phyloP scores from a whole-genome alignment of 2,797 vertebrate species.

The Dicrostonyx torquatus region DNA sequence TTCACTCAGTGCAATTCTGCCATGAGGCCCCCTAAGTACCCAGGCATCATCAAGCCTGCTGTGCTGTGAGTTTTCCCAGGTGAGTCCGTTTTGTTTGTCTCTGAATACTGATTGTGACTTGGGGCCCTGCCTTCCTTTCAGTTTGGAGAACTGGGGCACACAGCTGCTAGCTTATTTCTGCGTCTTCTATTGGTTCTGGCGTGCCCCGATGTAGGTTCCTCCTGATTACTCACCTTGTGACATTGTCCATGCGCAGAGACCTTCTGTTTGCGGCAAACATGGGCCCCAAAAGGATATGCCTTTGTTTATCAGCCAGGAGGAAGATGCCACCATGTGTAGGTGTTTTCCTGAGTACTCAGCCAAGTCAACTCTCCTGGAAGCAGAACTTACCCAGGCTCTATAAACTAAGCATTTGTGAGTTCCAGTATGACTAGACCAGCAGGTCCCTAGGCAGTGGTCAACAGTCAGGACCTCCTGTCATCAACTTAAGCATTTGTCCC shows the following conservation, averaged over 20 bases:
- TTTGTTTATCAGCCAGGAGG: slow-evolving; percentile 64
- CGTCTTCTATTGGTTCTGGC: slow-evolving; percentile 62
- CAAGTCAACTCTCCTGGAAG: not conserved
- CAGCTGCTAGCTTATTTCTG: slow-evolving; percentile 79
- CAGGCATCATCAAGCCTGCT: not conserved
- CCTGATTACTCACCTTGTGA: slow-evolving; percentile 69
- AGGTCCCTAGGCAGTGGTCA: not conserved
- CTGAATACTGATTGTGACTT: slow-evolving; percentile 74
- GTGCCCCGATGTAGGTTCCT: not conserved
- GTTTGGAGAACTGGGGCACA: slow-evolving; percentile 75
- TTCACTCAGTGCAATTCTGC: not conserved
- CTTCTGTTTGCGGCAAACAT: slow-evolving; percentile 67
- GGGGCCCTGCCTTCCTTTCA: slow-evolving; percentile 75
- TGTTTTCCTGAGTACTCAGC: not conserved
- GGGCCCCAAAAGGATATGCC: slow-evolving; percentile 29
- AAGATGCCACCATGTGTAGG: slow-evolving; percentile 24
- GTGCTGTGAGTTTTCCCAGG: slow-evolving; percentile 54
- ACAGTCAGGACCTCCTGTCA: not conserved
- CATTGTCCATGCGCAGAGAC: slow-evolving; percentile 14
- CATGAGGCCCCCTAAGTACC: not conserved
- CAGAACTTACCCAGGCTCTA: not conserved
- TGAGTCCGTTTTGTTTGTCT: not conserved
- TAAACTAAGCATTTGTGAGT: not conserved
- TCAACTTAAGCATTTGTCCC: slow-evolving; percentile 31
- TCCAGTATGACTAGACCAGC: not conserved